Percentiles rank a stretch among this genome's conserved stretches.
Evolutionary conservation across 2,888 invertebrate species (phyloP).

Genomic region (Catonia carolina): DNA sequence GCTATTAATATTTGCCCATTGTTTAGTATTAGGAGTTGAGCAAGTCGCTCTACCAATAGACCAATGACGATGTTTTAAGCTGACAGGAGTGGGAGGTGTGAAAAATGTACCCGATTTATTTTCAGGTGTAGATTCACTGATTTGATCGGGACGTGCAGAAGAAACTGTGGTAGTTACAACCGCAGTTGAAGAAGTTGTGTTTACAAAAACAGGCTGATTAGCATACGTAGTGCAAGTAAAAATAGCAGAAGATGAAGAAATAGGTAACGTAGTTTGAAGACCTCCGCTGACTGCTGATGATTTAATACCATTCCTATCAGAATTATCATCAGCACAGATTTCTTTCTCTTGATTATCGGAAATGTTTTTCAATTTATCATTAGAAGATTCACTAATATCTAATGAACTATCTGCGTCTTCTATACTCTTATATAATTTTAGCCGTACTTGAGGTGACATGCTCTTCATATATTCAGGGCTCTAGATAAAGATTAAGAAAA

Average conservation of each 20-base stretch:
- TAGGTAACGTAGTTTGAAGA: too few species aligned
- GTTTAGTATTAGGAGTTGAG: slow-evolving; percentile 6
- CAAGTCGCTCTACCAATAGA: slow-evolving; percentile 16
- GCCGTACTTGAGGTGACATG: not conserved
- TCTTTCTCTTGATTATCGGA: too few species aligned
- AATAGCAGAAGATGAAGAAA: too few species aligned
- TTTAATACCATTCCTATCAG: too few species aligned
- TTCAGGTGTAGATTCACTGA: not conserved
- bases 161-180: too few species aligned
- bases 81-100: slow-evolving; percentile 20
- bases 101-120: slow-evolving; percentile 10
- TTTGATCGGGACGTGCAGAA: too few species aligned
- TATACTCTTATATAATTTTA: not conserved
- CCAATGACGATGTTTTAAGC: slow-evolving; percentile 18
- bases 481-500: not conserved
- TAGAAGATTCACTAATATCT: not conserved
- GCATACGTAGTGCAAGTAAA: too few species aligned
- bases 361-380: too few species aligned
- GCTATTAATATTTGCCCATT: slow-evolving; percentile 9
- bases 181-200: too few species aligned
- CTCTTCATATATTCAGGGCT: slow-evolving; percentile 2
- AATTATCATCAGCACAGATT: too few species aligned
- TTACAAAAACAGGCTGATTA: too few species aligned
- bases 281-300: too few species aligned
- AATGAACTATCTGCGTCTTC: not conserved